Evolutionary conservation across 2,888 invertebrate species (phyloP), one percentile per base, ranked within the genome.

Genomic region (Oeneis ivallda): DNA sequence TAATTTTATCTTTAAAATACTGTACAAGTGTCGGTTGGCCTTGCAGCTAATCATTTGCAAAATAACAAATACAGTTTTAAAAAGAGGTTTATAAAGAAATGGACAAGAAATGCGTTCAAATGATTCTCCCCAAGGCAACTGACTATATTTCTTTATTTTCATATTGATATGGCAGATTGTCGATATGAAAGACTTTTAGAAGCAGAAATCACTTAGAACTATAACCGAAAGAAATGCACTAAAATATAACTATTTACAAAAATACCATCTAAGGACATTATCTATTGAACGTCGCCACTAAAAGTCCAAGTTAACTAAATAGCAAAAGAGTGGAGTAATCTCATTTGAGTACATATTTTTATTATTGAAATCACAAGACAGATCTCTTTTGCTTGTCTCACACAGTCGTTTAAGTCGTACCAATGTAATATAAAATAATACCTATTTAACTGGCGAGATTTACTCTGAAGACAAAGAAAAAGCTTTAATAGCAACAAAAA

Each of bases 1-100:
- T 91, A 90, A 83, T 94, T 94, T 94, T 90, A 93, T 92, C 93
- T 92, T 94, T 95, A 94, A 95, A 95, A 95, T 95, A 95, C 95
- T 95, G 95, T 95, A 95, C 95, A 95, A 68, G 74, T 82, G 87
- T 83, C 89, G 82, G 83, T 79, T 78, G 75, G 79, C 77, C 75
- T 86, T 81, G 85, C 72, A 82, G 84, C 78, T 77, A 81, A 87
- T 83, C 88, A 90, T 85, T 87, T 85, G 85, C 79, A 74, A 9
- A 32, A 66, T 64, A 62, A 65, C 64, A 64, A 62, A 69, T 64
- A 50, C n/a, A 62, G 62, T 52, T 54, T 34, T 56, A 59, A 68
- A 63, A 64, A 15, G 13, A 67, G 72, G 69, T 68, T 69, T 56
- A 62, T 70, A 37, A 11, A 63, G 73, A 68, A 66, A 70, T 69